These are phyloP conservation scores for Plagodis pulveraria DNA, from an alignment of 2,888 invertebrate genomes.

Conservation along the genomic window DNA sequence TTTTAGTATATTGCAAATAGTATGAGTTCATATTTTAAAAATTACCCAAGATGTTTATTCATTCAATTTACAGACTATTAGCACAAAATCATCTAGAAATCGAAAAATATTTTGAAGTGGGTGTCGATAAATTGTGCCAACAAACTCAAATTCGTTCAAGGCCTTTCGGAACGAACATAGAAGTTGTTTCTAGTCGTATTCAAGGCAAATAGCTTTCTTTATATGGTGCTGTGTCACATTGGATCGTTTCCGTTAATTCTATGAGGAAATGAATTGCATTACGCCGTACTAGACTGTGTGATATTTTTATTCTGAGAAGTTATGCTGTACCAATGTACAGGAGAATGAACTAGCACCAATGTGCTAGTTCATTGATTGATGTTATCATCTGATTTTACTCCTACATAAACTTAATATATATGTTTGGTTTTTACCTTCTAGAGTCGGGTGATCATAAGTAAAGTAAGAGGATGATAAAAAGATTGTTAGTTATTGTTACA, in stretches of 20 bases:
- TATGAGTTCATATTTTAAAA: too few relatives aligned
- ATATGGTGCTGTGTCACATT: constrained; percentile 18
- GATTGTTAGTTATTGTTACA: too few relatives aligned
- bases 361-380: neutral
- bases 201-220: constrained; percentile 20
- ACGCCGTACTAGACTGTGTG: constrained; percentile 2
- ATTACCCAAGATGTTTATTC: too few relatives aligned
- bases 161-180: constrained; percentile 8
- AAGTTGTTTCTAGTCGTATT: constrained; percentile 10
- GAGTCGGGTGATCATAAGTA: too few relatives aligned
- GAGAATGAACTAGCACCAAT: too few relatives aligned
- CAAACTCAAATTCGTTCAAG: constrained; percentile 21
- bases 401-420: too few relatives aligned
- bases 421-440: too few relatives aligned
- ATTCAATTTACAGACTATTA: too few relatives aligned
- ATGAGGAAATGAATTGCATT: constrained; percentile 23
- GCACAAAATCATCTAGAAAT: neutral
- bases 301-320: constrained; percentile 4
- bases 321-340: too few relatives aligned
- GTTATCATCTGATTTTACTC: too few relatives aligned
- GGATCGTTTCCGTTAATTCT: constrained; percentile 14
- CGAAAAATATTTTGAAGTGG: constrained; percentile 18
- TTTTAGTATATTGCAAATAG: too few relatives aligned
- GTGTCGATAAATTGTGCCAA: constrained; percentile 14
- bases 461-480: too few relatives aligned